Evolutionary conservation across 92 coral and sea anemone species (phyloP).

Genomic region (Porites lobata): DNA sequence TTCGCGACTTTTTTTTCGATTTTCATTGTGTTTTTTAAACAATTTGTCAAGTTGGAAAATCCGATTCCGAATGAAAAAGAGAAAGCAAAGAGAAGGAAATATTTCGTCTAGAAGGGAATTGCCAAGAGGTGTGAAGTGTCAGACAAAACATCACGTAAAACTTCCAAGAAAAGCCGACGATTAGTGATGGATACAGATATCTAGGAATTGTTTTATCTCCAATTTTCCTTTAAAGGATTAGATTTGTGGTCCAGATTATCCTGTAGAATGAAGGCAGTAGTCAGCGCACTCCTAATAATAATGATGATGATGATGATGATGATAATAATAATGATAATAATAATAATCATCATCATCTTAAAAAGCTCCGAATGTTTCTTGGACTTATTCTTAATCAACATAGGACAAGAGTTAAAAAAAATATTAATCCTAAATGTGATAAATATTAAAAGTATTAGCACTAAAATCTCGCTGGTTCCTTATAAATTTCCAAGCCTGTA

Average conservation of each 20-base stretch:
- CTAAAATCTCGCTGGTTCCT: neutral
- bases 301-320: too few species aligned
- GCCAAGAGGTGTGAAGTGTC: neutral
- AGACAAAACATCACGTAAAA: neutral
- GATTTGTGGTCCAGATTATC: too few species aligned
- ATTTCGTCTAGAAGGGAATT: neutral
- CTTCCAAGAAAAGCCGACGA: neutral
- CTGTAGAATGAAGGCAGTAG: too few species aligned
- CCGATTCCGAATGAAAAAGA: neutral
- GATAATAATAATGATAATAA: too few species aligned
- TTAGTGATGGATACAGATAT: neutral
- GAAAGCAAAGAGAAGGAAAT: neutral
- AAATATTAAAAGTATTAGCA: too few species aligned
- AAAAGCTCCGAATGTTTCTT: too few species aligned
- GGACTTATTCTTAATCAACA: too few species aligned
- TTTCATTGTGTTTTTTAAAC: neutral
- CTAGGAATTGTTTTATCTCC: neutral
- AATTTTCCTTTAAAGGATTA: too few species aligned
- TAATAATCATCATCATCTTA: too few species aligned
- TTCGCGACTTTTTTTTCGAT: too few species aligned
- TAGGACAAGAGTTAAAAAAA: too few species aligned
- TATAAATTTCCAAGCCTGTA: slow-evolving; percentile 7
- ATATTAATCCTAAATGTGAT: neutral
- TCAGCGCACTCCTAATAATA: too few species aligned
- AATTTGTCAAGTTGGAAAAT: neutral